Percentiles rank a stretch among this genome's conserved stretches.
phyloP scores from a whole-genome alignment of 2,888 invertebrate genomes.

The Macrostomum cliftonense region DNA sequence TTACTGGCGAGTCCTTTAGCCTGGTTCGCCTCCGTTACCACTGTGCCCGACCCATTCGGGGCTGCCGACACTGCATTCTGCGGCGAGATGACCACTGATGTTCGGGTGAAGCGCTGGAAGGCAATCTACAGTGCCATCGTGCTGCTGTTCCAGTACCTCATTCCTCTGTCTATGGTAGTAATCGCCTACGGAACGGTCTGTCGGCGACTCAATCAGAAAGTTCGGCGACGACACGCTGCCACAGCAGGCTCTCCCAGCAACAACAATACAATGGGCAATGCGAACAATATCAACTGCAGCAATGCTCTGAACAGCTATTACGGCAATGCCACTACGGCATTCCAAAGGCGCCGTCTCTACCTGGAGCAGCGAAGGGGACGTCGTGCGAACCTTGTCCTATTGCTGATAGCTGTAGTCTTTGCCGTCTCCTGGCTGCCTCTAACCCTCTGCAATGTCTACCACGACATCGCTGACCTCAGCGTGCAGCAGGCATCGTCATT shows the following conservation, averaged over 20 bases:
- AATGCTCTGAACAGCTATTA: no score
- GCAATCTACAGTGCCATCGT: conserved; percentile 60
- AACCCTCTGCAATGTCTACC: conserved; percentile 50
- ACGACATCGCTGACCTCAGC: conserved; percentile 50
- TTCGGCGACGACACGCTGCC: conserved; percentile 15
- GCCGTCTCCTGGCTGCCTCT: conserved; percentile 74
- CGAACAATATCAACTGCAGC: no score
- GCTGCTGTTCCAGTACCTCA: conserved; percentile 59
- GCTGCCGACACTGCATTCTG: no score
- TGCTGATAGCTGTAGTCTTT: conserved; percentile 66
- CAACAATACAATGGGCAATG: no score
- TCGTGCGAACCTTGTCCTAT: conserved; percentile 65
- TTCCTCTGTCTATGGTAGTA: conserved; percentile 63
- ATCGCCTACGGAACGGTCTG: conserved; percentile 64
- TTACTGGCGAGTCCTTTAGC: conserved; percentile 55
- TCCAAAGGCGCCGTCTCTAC: conserved; percentile 13
- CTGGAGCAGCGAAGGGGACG: conserved; percentile 47
- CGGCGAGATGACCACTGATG: conserved; percentile 20
- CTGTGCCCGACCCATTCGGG: conserved; percentile 10
- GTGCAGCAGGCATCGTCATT: no score
- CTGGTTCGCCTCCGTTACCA: conserved; percentile 45
- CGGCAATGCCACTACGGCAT: no score
- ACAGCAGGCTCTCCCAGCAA: no score
- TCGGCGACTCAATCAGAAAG: conserved; percentile 51
- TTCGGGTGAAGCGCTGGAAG: conserved; percentile 24